Evolutionary conservation across 1,140 invertebrate genomes (phyloP), one percentile per base, ranked within the genome.

Genomic region (Rhysida immarginata): DNA sequence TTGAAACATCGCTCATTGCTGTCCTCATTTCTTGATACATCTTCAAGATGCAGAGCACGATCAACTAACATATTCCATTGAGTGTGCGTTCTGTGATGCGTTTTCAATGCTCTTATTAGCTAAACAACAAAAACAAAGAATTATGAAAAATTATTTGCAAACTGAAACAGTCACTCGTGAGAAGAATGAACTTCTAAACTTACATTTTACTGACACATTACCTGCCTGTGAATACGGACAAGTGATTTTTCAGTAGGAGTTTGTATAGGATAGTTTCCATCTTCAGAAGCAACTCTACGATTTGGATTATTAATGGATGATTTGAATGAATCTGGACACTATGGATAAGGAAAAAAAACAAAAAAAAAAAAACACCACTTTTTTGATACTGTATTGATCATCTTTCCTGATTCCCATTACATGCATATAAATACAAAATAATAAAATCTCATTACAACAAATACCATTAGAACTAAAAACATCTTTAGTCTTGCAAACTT

Each of bases 61-160:
- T 88, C 79, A 29, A 97, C 78, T 62, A 95, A 78, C 51, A 87
- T 76, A 54, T 78, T 79, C 90, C 93, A 99, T 65, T 96, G 88
- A 0, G 89, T 89, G 70, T 94, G 87, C 18, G 90, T 94, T 58
- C 87, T 75, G 69, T 88, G 83, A 21, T 87, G 72, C 18, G 85
- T 87, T 72, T 97, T 91, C 2, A 96, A 69, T 0, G 85, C 81
- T 75, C 87, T 87, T 44, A 90, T 89, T 1, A 87, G 84, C 81
- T 85, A 64, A 53, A 67, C 67, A 52, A 59, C n/a, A n/a, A n/a
- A n/a, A n/a, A n/a, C n/a, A n/a, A n/a, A 54, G 21, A 25, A 23
- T 2, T 20, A 41, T 57, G 2, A 26, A 46, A 5, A 46, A 11
- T 46, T 25, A 53, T 5, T 21, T 8, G 8, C 26, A 29, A 20